phyloP scores from a whole-genome alignment of 2,113 vertebrate species.

The Myotis brandtii region DNA sequence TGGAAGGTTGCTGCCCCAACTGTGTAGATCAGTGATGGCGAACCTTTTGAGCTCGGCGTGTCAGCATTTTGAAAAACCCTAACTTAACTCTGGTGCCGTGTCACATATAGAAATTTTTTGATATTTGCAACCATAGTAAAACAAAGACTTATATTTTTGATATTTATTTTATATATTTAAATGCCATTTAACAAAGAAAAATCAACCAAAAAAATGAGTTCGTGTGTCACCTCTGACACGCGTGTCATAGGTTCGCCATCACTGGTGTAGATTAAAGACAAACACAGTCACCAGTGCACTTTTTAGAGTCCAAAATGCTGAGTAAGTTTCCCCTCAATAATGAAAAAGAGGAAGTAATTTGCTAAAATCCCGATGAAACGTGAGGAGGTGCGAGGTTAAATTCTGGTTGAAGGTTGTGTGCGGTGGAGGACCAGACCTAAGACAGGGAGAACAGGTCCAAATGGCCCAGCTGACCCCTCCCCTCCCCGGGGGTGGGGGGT shows the following conservation, averaged over 20 bases:
- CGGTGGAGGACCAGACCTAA: background rate
- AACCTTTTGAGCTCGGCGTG: too few species aligned
- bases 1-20: background rate
- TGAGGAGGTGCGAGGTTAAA: background rate
- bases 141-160: too few species aligned
- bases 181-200: too few species aligned
- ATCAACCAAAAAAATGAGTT: too few species aligned
- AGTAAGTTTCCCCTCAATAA: background rate
- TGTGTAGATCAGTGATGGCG: background rate
- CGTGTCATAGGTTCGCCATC: too few species aligned
- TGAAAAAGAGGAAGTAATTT: background rate
- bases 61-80: too few species aligned
- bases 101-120: too few species aligned
- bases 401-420: background rate
- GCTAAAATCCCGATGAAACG: background rate
- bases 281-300: background rate
- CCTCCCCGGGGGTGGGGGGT: rapidly evolving
- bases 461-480: too few species aligned
- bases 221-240: too few species aligned
- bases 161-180: too few species aligned
- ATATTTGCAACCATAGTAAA: too few species aligned
- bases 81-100: too few species aligned
- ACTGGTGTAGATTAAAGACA: background rate
- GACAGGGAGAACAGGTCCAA: background rate
- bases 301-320: background rate